A percentile compares a stretch with the other conserved stretches of the same genome.
Evolutionary conservation across 2,113 vertebrate species (phyloP).

Genomic region (Sebastes fasciatus): DNA sequence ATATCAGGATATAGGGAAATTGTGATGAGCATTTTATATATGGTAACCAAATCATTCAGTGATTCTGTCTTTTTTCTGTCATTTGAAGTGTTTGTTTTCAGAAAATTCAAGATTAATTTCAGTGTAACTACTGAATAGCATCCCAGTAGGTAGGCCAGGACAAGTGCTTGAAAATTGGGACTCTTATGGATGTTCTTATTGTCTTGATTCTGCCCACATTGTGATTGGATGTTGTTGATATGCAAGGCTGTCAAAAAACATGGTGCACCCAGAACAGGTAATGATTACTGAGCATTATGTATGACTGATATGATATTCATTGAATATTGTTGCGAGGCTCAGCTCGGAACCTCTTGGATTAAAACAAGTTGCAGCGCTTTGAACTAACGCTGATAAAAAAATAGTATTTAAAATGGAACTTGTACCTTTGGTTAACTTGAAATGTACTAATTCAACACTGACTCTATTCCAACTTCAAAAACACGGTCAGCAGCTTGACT

Average conservation of each 20-base stretch:
- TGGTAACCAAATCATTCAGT: not conserved
- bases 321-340: too few species aligned
- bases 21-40: not conserved
- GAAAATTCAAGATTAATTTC: not conserved
- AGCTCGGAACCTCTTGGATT: not conserved
- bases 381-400: conserved; percentile 13
- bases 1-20: not conserved
- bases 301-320: not conserved
- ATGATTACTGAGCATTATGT: not conserved
- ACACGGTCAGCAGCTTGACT: not conserved
- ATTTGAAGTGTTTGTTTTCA: not conserved
- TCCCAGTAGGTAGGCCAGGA: not conserved
- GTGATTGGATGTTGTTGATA: not conserved
- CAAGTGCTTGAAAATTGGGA: not conserved
- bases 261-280: too few species aligned
- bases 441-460: conserved; percentile 37
- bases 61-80: not conserved
- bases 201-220: not conserved
- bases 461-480: conserved; percentile 45
- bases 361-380: not conserved
- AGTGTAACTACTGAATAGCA: not conserved
- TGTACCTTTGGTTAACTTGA: conserved; percentile 73
- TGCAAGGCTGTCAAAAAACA: not conserved
- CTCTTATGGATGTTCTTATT: not conserved
- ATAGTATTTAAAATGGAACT: conserved; percentile 43